Conservation (phyloP, 35 echinoderm and acorn worm genomes). For the Acanthaster planci region DNA sequence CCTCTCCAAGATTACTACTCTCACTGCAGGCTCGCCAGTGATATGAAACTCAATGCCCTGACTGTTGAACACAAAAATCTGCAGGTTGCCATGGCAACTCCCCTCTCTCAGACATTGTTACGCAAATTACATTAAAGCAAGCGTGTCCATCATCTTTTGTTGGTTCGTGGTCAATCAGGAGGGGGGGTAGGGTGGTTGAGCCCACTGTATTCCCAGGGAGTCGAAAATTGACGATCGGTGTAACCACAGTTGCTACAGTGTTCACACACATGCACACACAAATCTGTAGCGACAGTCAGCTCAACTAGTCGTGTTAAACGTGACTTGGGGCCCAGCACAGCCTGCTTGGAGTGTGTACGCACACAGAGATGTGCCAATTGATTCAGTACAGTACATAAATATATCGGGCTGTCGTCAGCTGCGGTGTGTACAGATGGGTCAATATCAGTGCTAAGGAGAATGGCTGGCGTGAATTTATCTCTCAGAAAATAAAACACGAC, state of each 20-base stretch:
- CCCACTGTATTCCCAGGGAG: slow-evolving; percentile 4
- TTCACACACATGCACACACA: background rate
- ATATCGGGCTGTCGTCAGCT: slow-evolving; percentile 28
- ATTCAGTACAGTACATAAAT: slow-evolving; percentile 29
- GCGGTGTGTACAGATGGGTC: slow-evolving; percentile 18
- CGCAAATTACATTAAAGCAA: slow-evolving; percentile 23
- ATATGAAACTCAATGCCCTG: background rate
- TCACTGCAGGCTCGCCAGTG: background rate
- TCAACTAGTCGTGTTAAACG: background rate
- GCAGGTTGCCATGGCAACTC: slow-evolving; percentile 17
- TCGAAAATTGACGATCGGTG: too few species aligned
- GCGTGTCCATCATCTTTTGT: slow-evolving; percentile 19
- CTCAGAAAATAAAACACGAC: background rate
- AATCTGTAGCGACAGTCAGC: background rate
- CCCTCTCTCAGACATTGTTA: slow-evolving; percentile 17
- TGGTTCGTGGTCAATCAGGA: slow-evolving; percentile 16
- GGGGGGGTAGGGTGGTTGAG: background rate
- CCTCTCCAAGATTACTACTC: background rate
- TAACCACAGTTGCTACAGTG: background rate
- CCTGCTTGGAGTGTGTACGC: background rate
- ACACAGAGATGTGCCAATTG: slow-evolving; percentile 12
- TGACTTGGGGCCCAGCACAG: background rate
- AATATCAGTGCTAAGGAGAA: slow-evolving; percentile 3
- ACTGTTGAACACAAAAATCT: slow-evolving; percentile 18
- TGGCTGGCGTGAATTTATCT: background rate